These are phyloP conservation scores for Amphiprion clarkii DNA, from an alignment of 2,797 vertebrate species.

Conservation along the genomic window DNA sequence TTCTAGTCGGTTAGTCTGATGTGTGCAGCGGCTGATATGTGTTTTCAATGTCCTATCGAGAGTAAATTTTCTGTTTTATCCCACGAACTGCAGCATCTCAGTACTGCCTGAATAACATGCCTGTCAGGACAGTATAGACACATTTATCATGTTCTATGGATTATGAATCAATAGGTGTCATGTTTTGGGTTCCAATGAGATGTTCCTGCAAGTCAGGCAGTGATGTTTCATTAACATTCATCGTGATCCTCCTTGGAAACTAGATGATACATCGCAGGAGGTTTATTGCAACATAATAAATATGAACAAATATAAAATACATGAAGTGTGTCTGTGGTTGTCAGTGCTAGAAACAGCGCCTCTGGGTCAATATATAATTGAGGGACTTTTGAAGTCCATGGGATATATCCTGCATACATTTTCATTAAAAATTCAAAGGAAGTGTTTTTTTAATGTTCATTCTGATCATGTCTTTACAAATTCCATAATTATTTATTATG, in stretches of 20 bases:
- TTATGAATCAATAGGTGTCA: slow-evolving; percentile 58
- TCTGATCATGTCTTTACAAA: too few species aligned
- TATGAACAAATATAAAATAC: slow-evolving; percentile 1
- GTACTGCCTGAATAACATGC: slow-evolving; percentile 10
- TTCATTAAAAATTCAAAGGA: too few species aligned
- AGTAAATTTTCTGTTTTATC: not conserved
- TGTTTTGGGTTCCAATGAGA: slow-evolving; percentile 40
- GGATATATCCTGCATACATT: too few species aligned
- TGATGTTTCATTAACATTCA: slow-evolving; percentile 34
- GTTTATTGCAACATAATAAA: not conserved
- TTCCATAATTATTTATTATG: too few species aligned
- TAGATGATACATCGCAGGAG: not conserved
- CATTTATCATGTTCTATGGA: slow-evolving; percentile 35
- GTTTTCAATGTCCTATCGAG: slow-evolving; percentile 2
- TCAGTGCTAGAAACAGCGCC: not conserved
- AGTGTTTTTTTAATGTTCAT: too few species aligned
- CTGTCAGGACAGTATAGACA: not conserved
- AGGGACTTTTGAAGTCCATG: too few species aligned
- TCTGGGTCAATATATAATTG: too few species aligned
- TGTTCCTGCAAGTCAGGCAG: slow-evolving; percentile 15
- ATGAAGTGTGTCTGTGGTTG: slow-evolving; percentile 13
- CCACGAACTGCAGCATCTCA: not conserved
- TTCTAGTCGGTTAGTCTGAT: slow-evolving; percentile 10
- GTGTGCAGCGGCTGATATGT: not conserved
- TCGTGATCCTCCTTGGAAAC: not conserved